phyloP scores from a whole-genome alignment of 2,797 vertebrate genomes.

The Adelosebastes latens region DNA sequence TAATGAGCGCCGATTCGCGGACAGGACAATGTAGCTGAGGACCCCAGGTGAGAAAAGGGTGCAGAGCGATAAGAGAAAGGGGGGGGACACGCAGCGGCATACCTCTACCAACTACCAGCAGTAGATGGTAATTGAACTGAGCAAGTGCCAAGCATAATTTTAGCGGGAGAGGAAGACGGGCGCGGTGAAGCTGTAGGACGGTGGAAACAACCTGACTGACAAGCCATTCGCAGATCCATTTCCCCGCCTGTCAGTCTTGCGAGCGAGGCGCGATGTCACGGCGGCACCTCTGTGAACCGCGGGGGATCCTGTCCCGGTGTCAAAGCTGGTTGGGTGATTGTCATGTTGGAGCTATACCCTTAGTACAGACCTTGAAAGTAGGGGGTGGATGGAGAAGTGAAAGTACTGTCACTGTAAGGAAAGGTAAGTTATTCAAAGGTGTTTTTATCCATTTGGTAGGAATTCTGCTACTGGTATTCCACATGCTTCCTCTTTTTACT shows the following conservation, averaged over 20 bases:
- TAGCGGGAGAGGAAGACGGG: constrained; percentile 27
- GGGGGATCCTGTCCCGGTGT: background rate
- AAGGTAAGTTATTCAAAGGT: background rate
- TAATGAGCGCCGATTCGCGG: constrained; percentile 21
- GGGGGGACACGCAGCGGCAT: background rate
- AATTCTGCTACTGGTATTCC: too few relatives aligned
- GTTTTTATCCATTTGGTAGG: background rate
- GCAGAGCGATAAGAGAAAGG: background rate
- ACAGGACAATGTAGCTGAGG: constrained; percentile 7
- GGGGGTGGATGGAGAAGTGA: background rate
- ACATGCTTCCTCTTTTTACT: too few relatives aligned
- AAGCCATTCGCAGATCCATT: constrained; percentile 38
- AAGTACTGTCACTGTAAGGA: background rate
- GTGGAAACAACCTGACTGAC: constrained; percentile 38
- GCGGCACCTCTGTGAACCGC: constrained; percentile 21
- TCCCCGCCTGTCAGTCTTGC: constrained; percentile 45
- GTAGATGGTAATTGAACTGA: constrained; percentile 59
- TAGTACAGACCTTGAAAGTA: background rate
- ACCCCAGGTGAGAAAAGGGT: constrained; percentile 22
- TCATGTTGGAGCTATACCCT: background rate
- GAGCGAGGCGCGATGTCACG: constrained; percentile 19
- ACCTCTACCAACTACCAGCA: background rate
- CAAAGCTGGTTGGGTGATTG: constrained; percentile 7
- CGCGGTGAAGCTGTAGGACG: background rate
- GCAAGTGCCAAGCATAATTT: constrained; percentile 64